Percentiles rank a stretch among this genome's conserved stretches.
phyloP scores from a whole-genome alignment of 1,140 invertebrate genomes.

The Bombus affinis region DNA sequence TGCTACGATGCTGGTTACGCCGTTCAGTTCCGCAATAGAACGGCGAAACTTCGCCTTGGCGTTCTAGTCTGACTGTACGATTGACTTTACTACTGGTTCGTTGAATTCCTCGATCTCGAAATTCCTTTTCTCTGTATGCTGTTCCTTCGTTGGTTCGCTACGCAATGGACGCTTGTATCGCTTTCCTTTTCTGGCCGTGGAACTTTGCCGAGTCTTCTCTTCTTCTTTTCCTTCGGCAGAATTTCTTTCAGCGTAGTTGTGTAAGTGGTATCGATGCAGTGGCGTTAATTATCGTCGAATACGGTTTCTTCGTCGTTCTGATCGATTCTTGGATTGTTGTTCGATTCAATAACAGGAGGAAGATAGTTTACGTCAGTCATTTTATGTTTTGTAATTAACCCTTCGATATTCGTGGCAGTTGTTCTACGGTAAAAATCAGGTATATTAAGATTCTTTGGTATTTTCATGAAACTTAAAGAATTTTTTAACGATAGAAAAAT shows the following conservation, averaged over 20 bases:
- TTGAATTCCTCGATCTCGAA: not conserved
- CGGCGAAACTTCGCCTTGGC: constrained; percentile 46
- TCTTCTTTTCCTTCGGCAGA: not conserved
- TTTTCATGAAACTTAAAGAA: too few species aligned
- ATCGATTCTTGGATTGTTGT: not conserved
- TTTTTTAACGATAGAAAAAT: too few species aligned
- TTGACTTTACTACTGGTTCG: constrained; percentile 69
- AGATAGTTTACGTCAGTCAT: too few species aligned
- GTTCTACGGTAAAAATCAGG: too few species aligned
- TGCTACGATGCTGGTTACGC: not conserved
- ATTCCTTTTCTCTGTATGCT: not conserved
- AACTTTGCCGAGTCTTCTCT: not conserved
- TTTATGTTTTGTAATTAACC: too few species aligned
- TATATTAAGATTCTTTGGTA: too few species aligned
- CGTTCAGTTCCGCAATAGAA: constrained; percentile 45
- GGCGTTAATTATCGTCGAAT: too few species aligned
- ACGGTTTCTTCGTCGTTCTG: too few species aligned
- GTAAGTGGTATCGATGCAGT: not conserved
- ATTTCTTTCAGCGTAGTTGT: not conserved
- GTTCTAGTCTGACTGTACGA: constrained; percentile 63
- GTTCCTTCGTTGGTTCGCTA: not conserved
- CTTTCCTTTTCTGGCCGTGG: not conserved
- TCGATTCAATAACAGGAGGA: not conserved
- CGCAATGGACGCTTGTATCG: not conserved
- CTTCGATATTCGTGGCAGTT: too few species aligned